Evolutionary conservation across 2,888 invertebrate genomes (phyloP), one percentile per base, ranked within the genome.

Genomic region (Apocheima hispidaria): DNA sequence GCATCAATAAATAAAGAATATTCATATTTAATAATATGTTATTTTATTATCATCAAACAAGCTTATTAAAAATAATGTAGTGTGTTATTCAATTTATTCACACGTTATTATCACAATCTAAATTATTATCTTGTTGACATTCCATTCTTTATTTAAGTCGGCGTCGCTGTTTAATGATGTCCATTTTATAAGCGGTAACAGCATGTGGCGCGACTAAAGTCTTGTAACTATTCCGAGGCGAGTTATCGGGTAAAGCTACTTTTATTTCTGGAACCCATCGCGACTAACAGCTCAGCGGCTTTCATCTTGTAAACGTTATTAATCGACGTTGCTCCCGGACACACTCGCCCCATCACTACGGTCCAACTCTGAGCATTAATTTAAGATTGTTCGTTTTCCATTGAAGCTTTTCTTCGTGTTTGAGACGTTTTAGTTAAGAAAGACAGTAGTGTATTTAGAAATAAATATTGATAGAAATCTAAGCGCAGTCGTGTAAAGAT

Each of bases 281-380:
- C 87, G 85, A 85, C 86, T 84, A 66, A 69, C 69, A 63, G 64
- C 63, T 60, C 55, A 84, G 82, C 88, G 85, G 87, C 90, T 91
- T 90, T 91, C 90, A 90, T 91, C 89, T 90, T 90, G 89, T 90
- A 91, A 90, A 90, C 83, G 87, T 90, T 91, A 91, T 91, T 90
- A 92, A 91, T 91, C 88, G 90, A 86, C 88, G 86, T 73, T 75
- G 86, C 91, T 90, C 88, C 90, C 85, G 90, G 83, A 79, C 78
- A 79, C 79, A 83, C 82, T 75, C 73, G 73, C 73, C 74, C 70
- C 77, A 70, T 74, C 80, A 78, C 83, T 77, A 74, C 58, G 28
- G 50, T 44, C 43, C 23, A 61, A 63, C 60, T 51, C 44, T 63
- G 55, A 62, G 49, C 18, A n/a, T 16, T 54, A 46, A 35, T 7